phyloP scores from a whole-genome alignment of 2,113 vertebrate species.

The Pollachius pollachius region DNA sequence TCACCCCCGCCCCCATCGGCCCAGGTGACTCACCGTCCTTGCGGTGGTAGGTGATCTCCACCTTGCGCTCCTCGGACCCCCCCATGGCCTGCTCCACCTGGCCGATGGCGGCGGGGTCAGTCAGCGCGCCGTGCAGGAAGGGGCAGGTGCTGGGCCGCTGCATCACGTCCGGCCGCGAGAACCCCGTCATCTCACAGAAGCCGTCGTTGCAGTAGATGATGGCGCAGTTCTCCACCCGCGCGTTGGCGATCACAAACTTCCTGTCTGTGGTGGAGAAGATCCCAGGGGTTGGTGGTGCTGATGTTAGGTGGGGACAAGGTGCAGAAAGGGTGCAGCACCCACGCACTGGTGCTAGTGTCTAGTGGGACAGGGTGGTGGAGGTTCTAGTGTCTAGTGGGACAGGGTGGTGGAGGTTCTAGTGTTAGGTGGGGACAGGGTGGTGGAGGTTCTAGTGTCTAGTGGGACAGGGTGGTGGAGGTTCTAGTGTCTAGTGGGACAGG shows the following conservation, averaged over 20 bases:
- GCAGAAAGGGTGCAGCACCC: no score
- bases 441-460: no score
- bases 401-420: no score
- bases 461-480: no score
- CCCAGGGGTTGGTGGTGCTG: no score
- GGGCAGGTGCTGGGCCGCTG: slow-evolving; percentile 97
- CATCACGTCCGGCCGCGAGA: slow-evolving; percentile 97
- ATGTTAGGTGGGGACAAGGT: no score
- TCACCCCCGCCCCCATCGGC: neutral
- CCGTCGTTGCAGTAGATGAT: slow-evolving; percentile 99
- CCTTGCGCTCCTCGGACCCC: slow-evolving; percentile 94
- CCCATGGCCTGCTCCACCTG: slow-evolving; percentile 90
- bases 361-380: no score
- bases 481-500: no score
- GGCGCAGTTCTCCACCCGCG: slow-evolving; percentile 95
- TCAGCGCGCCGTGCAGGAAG: slow-evolving; percentile 93
- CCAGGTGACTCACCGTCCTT: slow-evolving; percentile 88
- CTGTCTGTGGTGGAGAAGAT: slow-evolving; percentile 80
- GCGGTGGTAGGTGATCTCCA: slow-evolving; percentile 95
- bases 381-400: no score
- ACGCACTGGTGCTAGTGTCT: no score
- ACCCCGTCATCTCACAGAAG: slow-evolving; percentile 99
- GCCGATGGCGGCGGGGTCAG: slow-evolving; percentile 86
- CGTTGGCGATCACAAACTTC: slow-evolving; percentile 99
- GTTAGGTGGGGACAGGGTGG: no score